These are phyloP conservation scores for Esperia sulphurella DNA, from an alignment of 2,888 invertebrate genomes.

Conservation along the genomic window DNA sequence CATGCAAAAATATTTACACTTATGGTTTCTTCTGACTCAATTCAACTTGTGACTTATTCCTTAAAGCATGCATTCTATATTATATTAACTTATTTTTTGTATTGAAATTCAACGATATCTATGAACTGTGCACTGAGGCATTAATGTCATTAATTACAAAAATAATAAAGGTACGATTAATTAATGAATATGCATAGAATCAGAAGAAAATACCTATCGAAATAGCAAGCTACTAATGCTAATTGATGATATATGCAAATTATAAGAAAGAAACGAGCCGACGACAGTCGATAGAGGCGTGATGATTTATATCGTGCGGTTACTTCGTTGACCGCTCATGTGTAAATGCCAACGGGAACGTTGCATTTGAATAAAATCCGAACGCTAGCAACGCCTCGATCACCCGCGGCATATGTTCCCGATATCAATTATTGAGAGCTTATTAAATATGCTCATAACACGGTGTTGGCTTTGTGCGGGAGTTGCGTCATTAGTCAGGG, in stretches of 20 bases:
- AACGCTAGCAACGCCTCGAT: slow-evolving; percentile 12
- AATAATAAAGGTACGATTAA: too few relatives aligned
- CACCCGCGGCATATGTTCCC: slow-evolving; percentile 51
- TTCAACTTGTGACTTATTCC: too few relatives aligned
- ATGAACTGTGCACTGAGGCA: too few relatives aligned
- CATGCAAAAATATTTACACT: too few relatives aligned
- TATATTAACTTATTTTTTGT: too few relatives aligned
- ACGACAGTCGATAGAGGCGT: slow-evolving; percentile 8
- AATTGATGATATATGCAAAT: neutral
- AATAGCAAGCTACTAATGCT: neutral
- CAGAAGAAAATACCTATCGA: too few relatives aligned
- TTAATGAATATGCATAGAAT: too few relatives aligned
- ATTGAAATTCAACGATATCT: too few relatives aligned
- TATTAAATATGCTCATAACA: slow-evolving; percentile 62
- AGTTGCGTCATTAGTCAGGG: slow-evolving; percentile 71
- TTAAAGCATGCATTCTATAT: too few relatives aligned
- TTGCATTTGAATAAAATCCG: slow-evolving; percentile 18
- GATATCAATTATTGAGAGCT: slow-evolving; percentile 61
- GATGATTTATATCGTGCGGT: slow-evolving; percentile 7
- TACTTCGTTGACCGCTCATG: slow-evolving; percentile 9
- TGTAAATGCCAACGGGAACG: slow-evolving; percentile 12
- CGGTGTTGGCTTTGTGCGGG: slow-evolving; percentile 47
- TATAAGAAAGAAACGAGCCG: slow-evolving; percentile 3
- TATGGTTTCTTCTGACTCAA: too few relatives aligned
- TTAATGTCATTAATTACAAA: too few relatives aligned